A percentile compares a stretch with the other conserved stretches of the same genome.
Evolutionary conservation across 2,797 vertebrate genomes (phyloP).

Genomic region (Fistularia tabacaria): DNA sequence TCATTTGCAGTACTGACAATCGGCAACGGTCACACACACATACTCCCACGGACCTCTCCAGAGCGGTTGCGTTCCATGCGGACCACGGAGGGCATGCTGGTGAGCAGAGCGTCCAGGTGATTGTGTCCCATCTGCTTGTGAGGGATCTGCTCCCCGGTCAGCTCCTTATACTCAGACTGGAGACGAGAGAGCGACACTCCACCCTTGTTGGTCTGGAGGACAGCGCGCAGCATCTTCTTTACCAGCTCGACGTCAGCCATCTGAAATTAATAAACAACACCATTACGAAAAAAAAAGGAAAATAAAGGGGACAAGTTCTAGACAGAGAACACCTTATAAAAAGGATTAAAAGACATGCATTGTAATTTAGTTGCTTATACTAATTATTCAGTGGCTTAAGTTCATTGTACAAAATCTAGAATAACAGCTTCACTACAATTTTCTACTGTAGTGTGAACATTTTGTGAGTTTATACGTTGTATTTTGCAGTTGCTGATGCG

Average conservation of each 20-base stretch:
- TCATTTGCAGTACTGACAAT: too few relatives aligned
- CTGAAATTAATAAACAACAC: slow-evolving; percentile 36
- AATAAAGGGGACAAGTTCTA: too few relatives aligned
- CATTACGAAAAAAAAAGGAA: background rate
- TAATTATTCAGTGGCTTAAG: too few relatives aligned
- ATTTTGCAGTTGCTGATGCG: too few relatives aligned
- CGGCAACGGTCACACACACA: background rate
- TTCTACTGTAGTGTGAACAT: too few relatives aligned
- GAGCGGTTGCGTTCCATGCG: slow-evolving; percentile 76
- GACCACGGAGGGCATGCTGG: slow-evolving; percentile 83
- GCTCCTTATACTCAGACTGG: slow-evolving; percentile 84
- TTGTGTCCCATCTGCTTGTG: slow-evolving; percentile 84
- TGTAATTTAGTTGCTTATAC: too few relatives aligned
- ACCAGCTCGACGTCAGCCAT: slow-evolving; percentile 87
- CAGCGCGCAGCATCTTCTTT: slow-evolving; percentile 85
- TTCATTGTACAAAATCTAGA: too few relatives aligned
- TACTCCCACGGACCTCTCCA: slow-evolving; percentile 80
- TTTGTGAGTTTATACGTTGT: too few relatives aligned
- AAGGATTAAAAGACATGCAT: too few relatives aligned
- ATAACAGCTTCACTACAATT: too few relatives aligned
- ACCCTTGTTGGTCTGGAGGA: slow-evolving; percentile 84
- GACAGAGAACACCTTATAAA: background rate
- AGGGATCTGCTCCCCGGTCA: slow-evolving; percentile 88
- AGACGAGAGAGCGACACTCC: slow-evolving; percentile 80
- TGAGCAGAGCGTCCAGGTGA: slow-evolving; percentile 81